Evolutionary conservation across 2,113 vertebrate genomes (phyloP).

Genomic region (Anseranas semipalmata): DNA sequence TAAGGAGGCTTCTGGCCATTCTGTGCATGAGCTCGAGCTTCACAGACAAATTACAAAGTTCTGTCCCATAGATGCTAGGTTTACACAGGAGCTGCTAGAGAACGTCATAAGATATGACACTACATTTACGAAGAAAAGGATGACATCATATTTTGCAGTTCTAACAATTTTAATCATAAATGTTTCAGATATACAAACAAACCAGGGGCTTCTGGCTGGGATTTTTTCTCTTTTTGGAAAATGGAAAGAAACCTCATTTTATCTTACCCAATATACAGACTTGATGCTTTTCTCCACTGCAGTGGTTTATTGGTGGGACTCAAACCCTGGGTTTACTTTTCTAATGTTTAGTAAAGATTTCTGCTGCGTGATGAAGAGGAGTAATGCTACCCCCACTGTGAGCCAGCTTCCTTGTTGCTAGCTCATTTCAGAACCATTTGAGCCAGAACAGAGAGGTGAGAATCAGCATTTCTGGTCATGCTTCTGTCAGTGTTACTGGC

Average conservation of each 20-base stretch:
- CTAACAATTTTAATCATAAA: background rate
- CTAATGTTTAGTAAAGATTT: background rate
- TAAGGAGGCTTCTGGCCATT: background rate
- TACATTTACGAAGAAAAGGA: background rate
- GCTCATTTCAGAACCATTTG: background rate
- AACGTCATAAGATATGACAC: background rate
- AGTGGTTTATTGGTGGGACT: background rate
- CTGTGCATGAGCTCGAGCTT: background rate
- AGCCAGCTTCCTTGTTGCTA: background rate
- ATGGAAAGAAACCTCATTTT: rapidly evolving
- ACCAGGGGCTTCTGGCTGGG: rapidly evolving
- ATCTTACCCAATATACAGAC: background rate
- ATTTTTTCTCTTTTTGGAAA: background rate
- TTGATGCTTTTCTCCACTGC: background rate
- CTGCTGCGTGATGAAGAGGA: background rate
- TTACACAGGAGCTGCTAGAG: background rate
- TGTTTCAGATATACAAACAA: background rate
- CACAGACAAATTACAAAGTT: background rate
- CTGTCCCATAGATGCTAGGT: background rate
- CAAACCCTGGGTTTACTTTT: background rate
- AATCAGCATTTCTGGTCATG: background rate
- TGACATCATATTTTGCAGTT: background rate
- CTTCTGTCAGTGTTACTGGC: background rate
- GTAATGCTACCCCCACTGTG: rapidly evolving
- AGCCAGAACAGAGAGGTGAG: background rate